Evolutionary conservation across 2,888 invertebrate species (phyloP).

Genomic region (Parnassius mnemosyne): DNA sequence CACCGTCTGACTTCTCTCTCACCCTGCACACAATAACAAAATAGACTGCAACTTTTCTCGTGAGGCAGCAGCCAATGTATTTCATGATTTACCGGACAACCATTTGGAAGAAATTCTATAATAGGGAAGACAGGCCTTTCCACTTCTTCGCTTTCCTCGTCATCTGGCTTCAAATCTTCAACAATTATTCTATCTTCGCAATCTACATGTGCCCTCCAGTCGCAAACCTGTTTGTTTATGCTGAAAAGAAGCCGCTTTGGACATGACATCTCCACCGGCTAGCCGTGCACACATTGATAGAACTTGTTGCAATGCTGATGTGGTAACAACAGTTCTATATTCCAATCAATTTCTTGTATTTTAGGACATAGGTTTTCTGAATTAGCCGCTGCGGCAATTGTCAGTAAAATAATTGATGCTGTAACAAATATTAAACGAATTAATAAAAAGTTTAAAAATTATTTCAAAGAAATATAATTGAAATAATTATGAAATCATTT

Average conservation of each 20-base stretch:
- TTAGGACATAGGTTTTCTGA: conserved; percentile 1
- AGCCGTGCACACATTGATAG: conserved; percentile 84
- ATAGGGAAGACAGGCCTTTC: conserved; percentile 6
- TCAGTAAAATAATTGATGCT: not conserved
- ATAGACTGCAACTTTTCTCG: conserved; percentile 49
- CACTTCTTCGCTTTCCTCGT: not conserved
- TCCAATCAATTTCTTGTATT: conserved; percentile 50
- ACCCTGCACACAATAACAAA: conserved; percentile 67
- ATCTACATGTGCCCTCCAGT: conserved; percentile 82
- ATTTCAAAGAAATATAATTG: not conserved
- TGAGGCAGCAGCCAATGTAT: conserved; percentile 63
- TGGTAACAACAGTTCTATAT: conserved; percentile 74
- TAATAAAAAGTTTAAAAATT: not conserved
- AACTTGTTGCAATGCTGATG: conserved; percentile 82
- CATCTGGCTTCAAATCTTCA: conserved; percentile 1
- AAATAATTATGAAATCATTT: not conserved
- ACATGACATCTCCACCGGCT: conserved; percentile 80
- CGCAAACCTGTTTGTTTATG: conserved; percentile 76
- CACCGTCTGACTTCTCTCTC: conserved; percentile 45
- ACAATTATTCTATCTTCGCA: conserved; percentile 69
- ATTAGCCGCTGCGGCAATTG: not conserved
- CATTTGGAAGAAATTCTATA: conserved; percentile 30
- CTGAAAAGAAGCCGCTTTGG: conserved; percentile 80
- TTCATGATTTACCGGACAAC: conserved; percentile 57
- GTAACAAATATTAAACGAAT: not conserved